These are phyloP conservation scores for Esox niger DNA, from an alignment of 2,113 vertebrate genomes.

Conservation along the genomic window DNA sequence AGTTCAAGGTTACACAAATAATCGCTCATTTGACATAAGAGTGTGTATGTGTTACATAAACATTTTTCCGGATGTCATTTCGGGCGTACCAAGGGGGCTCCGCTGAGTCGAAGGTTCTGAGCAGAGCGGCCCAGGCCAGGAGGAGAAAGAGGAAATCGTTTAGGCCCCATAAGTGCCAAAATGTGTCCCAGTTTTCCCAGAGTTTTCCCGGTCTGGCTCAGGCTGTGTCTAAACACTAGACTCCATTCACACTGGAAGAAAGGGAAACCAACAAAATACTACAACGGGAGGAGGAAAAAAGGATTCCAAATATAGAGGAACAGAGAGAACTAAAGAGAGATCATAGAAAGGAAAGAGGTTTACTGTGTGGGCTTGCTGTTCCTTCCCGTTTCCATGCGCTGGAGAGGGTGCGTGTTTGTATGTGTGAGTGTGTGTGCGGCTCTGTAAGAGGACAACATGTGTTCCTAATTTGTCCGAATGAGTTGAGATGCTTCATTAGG, in stretches of 20 bases:
- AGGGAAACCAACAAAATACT: background rate
- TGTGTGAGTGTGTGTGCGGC: slow-evolving; percentile 31
- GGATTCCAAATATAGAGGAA: background rate
- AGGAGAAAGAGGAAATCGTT: slow-evolving; percentile 99
- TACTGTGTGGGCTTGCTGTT: background rate
- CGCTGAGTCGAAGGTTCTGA: slow-evolving; percentile 92
- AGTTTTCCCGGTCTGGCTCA: slow-evolving; percentile 91
- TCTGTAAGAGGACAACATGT: slow-evolving; percentile 43
- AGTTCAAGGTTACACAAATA: slow-evolving; percentile 59
- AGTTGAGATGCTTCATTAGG: slow-evolving; percentile 64
- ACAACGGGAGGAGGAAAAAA: slow-evolving; percentile 20
- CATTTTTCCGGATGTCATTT: slow-evolving; percentile 99
- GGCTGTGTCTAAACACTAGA: slow-evolving; percentile 82
- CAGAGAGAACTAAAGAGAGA: background rate
- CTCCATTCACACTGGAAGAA: background rate
- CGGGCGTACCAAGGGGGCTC: slow-evolving; percentile 75
- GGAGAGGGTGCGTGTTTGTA: background rate
- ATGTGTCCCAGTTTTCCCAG: slow-evolving; percentile 99
- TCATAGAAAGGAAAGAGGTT: background rate
- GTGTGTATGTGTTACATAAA: slow-evolving; percentile 90
- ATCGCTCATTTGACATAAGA: slow-evolving; percentile 86
- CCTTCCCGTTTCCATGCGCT: background rate
- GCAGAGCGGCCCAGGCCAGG: slow-evolving; percentile 83
- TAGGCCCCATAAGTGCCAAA: slow-evolving; percentile 99
- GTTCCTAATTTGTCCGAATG: slow-evolving; percentile 67